Conservation (phyloP, 2,113 vertebrate species). For the Pimephales promelas region DNA sequence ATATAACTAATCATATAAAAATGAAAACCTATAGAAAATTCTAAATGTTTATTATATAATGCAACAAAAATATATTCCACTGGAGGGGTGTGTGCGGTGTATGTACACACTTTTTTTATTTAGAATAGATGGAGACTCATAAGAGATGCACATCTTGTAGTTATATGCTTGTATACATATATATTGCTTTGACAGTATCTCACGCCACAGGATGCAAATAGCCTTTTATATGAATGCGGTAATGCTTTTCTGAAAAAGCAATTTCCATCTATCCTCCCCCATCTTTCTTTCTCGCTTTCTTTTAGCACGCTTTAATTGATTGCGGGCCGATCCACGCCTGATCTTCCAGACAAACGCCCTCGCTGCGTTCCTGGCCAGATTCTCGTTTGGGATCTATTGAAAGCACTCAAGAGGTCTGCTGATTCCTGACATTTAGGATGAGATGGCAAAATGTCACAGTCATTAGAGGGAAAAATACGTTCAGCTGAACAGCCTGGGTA, state of each 20-base stretch:
- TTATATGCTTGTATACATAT: too few species aligned
- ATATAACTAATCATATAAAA: too few species aligned
- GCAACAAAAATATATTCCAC: too few species aligned
- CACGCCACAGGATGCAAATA: neutral
- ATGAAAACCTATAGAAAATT: too few species aligned
- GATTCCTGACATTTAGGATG: slow-evolving; percentile 39
- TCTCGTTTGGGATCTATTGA: neutral
- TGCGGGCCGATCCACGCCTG: neutral
- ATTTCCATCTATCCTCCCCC: slow-evolving; percentile 17
- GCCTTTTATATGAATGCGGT: neutral
- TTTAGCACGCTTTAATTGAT: slow-evolving; percentile 5
- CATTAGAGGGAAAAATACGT: slow-evolving; percentile 18
- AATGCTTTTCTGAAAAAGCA: slow-evolving; percentile 1
- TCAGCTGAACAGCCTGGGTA: neutral
- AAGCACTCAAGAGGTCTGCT: slow-evolving; percentile 16
- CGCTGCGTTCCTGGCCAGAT: slow-evolving; percentile 18
- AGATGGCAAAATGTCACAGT: slow-evolving; percentile 21
- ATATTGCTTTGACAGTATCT: neutral
- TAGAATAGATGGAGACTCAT: too few species aligned
- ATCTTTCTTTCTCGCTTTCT: neutral
- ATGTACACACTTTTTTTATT: too few species aligned
- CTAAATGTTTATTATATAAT: too few species aligned
- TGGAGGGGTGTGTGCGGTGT: too few species aligned
- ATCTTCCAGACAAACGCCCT: slow-evolving; percentile 22
- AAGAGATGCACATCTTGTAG: too few species aligned